These are phyloP conservation scores for Trichogramma dendrolimi DNA, from an alignment of 2,888 invertebrate species.

Conservation along the genomic window DNA sequence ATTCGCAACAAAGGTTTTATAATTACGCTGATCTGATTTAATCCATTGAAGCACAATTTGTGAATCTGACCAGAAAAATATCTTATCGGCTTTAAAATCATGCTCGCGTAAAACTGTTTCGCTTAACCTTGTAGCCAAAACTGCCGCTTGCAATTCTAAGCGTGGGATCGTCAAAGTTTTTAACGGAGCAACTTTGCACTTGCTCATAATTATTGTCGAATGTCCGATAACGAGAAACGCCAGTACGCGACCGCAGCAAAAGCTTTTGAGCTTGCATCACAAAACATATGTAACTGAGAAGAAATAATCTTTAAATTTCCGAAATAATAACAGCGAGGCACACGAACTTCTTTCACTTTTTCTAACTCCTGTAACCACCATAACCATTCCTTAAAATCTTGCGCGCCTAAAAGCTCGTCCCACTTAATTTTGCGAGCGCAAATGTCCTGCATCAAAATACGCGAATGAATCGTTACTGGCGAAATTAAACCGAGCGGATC, in stretches of 20 bases:
- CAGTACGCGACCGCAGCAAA: background rate
- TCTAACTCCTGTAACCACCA: conserved; percentile 30
- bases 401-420: conserved; percentile 26
- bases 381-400: conserved; percentile 24
- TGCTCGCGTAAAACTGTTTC: background rate
- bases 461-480: conserved; percentile 30
- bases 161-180: conserved; percentile 5
- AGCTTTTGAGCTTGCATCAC: background rate
- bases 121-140: background rate
- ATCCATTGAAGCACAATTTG: conserved; percentile 1
- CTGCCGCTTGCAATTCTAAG: conserved; percentile 11
- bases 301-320: background rate
- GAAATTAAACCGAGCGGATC: conserved; percentile 38
- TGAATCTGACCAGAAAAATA: conserved; percentile 7
- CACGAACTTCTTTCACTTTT: conserved; percentile 19
- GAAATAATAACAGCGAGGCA: conserved; percentile 9
- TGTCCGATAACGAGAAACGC: background rate
- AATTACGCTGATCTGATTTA: background rate
- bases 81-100: background rate
- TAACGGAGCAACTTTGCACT: conserved; percentile 22
- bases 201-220: conserved; percentile 22
- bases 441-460: conserved; percentile 37
- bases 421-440: conserved; percentile 31
- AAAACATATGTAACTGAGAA: background rate
- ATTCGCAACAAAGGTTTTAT: conserved; percentile 7